These are phyloP conservation scores for Saccopteryx leptura DNA, from an alignment of 2,113 vertebrate genomes.

Conservation along the genomic window DNA sequence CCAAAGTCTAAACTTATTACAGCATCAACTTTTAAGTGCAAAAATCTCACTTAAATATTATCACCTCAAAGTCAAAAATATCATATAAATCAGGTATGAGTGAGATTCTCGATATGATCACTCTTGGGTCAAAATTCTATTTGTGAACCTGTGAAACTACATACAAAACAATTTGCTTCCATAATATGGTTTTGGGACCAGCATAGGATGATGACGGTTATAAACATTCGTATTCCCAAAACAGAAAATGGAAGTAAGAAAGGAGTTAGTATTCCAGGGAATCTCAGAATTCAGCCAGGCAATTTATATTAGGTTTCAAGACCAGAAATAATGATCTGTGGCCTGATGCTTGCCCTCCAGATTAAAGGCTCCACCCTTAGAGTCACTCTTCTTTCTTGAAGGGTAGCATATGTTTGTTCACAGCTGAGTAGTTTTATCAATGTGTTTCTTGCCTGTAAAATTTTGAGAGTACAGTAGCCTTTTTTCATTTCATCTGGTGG, in stretches of 20 bases:
- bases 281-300: neutral
- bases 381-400: constrained; percentile 1
- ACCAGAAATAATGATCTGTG: neutral
- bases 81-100: neutral
- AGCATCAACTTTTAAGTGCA: neutral
- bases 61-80: neutral
- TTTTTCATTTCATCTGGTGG: neutral
- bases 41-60: neutral
- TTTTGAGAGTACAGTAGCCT: neutral
- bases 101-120: neutral
- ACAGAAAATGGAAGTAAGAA: neutral
- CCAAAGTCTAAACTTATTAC: neutral
- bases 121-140: neutral
- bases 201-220: neutral
- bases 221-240: neutral
- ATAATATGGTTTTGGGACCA: neutral
- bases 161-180: neutral
- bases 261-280: neutral
- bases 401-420: neutral
- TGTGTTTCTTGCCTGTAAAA: neutral
- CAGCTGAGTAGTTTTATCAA: neutral
- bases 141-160: neutral
- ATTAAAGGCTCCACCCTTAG: neutral
- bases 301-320: neutral
- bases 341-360: neutral